Conservation (phyloP, 1,140 invertebrate genomes). For the Temnothorax nylanderi region DNA sequence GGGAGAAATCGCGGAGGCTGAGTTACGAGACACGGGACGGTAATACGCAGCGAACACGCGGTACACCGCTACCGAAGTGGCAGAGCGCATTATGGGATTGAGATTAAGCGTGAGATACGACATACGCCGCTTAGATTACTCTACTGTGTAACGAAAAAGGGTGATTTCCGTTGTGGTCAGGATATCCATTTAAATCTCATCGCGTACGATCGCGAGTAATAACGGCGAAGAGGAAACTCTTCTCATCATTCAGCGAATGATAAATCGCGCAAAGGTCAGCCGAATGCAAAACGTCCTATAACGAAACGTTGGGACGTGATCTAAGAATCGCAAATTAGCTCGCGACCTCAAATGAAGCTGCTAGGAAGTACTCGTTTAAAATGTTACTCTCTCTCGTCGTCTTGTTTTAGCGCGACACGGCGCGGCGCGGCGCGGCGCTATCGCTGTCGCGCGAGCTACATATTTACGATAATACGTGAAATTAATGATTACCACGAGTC, state of each 20-base stretch:
- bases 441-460: conserved; percentile 31
- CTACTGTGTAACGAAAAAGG: conserved; percentile 39
- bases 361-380: not conserved
- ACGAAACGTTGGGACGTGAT: conserved; percentile 27
- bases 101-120: conserved; percentile 51
- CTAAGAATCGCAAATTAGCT: conserved; percentile 6
- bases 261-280: not conserved
- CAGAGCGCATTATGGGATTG: conserved; percentile 64
- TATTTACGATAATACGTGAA: conserved; percentile 55
- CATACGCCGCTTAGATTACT: conserved; percentile 17
- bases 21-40: conserved; percentile 55
- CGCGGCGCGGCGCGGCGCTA: not conserved
- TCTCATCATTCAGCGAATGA: not conserved
- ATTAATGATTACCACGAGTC: conserved; percentile 59
- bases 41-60: conserved; percentile 63
- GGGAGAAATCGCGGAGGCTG: conserved; percentile 49
- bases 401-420: not conserved
- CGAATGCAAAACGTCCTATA: not conserved
- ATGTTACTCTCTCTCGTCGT: not conserved
- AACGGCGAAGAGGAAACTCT: not conserved
- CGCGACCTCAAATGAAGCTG: conserved; percentile 11
- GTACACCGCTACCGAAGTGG: conserved; percentile 44
- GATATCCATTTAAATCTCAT: conserved; percentile 33
- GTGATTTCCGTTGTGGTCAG: not conserved
- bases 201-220: conserved; percentile 9